Base-by-base conservation (phyloP, 1,140 invertebrate species). In the Mya arenaria region DNA sequence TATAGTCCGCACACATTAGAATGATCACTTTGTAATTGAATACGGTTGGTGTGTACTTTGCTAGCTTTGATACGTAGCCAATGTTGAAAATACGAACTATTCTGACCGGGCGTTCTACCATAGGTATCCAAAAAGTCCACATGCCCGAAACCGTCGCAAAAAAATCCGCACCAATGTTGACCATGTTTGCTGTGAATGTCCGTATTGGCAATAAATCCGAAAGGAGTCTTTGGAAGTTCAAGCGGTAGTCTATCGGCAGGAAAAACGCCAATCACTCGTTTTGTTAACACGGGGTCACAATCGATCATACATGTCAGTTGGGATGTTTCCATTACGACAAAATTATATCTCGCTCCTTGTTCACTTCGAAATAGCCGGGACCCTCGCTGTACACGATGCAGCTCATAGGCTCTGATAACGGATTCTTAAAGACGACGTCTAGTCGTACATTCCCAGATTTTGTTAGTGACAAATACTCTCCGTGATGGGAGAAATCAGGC, bases 311-410 rank as follows among this genome's bases (percentile, higher is more conserved):
- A 77, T 52, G 63, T 4, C 15, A 77, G 60, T 44, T 77, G 58
- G 23, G 58, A 32, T 15, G 73, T 77, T 10, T 77, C 25, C 73
- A 77, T 65, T 62, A 60, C 28, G 30, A 17, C n/a, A 73, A 4
- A 36, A 73, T 75, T 23, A 75, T 77, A 39, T 75, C 72, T 75
- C 72, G 62, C 37, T 65, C 60, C 55, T 62, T n/a, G 19, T 77
- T 66, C 25, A 65, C 66, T 55, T 65, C 60, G 30, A 65, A 52
- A 48, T 66, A 77, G 6, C 60, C 62, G 4, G 60, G 41, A 36
- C 74, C 62, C 28, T 77, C 74, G 39, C 74, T 77, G 39, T 52
- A 77, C 17, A 37, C 74, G 30, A 41, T 77, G 19, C 62, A 78
- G 39, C 60, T 78, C 19, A 78, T 34, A 52, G 60, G 41, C 37